Evolutionary conservation across 2,113 vertebrate species (phyloP).

Genomic region (Ellobius talpinus): DNA sequence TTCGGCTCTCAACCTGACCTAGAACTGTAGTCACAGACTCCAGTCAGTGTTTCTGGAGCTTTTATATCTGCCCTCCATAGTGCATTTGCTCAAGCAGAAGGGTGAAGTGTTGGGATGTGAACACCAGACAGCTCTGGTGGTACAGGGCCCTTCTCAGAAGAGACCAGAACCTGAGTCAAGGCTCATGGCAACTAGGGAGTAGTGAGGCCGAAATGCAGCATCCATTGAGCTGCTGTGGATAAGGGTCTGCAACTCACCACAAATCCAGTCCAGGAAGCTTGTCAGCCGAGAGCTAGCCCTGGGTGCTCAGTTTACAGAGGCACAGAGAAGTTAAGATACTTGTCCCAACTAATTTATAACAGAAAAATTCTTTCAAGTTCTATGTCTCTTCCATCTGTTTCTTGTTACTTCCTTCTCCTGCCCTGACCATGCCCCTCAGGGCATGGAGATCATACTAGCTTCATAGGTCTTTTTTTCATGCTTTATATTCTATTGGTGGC

Average conservation of each 20-base stretch:
- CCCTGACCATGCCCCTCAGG: fast-evolving
- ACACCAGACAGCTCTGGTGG: background rate
- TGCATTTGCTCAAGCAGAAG: background rate
- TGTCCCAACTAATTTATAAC: background rate
- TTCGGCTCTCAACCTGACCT: background rate
- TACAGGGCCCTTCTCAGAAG: background rate
- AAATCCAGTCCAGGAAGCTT: background rate
- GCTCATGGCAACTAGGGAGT: background rate
- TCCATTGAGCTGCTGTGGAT: background rate
- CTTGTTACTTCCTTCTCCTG: background rate
- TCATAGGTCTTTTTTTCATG: background rate
- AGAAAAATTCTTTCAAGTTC: background rate
- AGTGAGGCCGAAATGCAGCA: too few relatives aligned
- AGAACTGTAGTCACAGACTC: background rate
- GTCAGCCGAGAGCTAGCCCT: background rate
- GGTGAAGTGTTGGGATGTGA: fast-evolving
- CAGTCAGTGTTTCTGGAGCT: background rate
- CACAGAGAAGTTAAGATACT: background rate
- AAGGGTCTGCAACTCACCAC: background rate
- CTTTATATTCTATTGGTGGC: background rate
- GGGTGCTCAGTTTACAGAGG: background rate
- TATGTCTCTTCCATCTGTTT: background rate
- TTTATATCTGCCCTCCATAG: fast-evolving
- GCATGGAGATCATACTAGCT: too few relatives aligned
- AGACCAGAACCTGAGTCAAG: background rate